Evolutionary conservation across 2,113 vertebrate species (phyloP), one percentile per base, ranked within the genome.

Genomic region (Fregata magnificens): DNA sequence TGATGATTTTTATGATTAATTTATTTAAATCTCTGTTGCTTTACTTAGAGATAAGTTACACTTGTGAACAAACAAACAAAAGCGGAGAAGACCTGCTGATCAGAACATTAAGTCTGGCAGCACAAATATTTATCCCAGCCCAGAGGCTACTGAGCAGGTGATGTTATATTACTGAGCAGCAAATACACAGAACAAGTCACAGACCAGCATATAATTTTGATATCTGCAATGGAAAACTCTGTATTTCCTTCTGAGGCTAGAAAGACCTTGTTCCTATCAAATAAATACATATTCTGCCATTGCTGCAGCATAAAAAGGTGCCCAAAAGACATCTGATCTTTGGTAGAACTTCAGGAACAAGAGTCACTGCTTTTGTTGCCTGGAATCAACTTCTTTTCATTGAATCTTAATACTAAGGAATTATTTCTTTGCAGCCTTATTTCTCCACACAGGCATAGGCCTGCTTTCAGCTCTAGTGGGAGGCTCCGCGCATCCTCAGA

Each of bases 401-500:
- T 76, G 67, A 32, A 10, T 82, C 40, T 61, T 17, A 52, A 62
- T 50, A 44, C 6, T 38, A 62, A 53, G 47, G 34, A 40, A 45
- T 70, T 65, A 40, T 69, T 82, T 87, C 19, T 91, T 66, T 79
- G 38, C 25, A 61, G 22, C 11, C 29, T 58, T 19, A 9, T 56
- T 91, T 72, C 44, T 76, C 20, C 52, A 40, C 19, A 4, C 10
- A 34, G 32, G 17, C 26, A 58, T 7, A n/a, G 31, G 22, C 59
- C 62, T 49, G 19, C 32, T 78, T 44, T 34, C 28, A n/a, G 38
- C 31, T 77, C 66, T 4, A 28, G 7, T 1, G 3, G 16, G 36
- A 56, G 24, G 50, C 29, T 85, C 40, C 0, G 2, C 12, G 13
- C 0, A 0, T 29, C 25, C 72, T 89, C 0, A 0, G 14, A 79